Conservation (phyloP, 2,113 vertebrate genomes). For the Atractosteus spatula region DNA sequence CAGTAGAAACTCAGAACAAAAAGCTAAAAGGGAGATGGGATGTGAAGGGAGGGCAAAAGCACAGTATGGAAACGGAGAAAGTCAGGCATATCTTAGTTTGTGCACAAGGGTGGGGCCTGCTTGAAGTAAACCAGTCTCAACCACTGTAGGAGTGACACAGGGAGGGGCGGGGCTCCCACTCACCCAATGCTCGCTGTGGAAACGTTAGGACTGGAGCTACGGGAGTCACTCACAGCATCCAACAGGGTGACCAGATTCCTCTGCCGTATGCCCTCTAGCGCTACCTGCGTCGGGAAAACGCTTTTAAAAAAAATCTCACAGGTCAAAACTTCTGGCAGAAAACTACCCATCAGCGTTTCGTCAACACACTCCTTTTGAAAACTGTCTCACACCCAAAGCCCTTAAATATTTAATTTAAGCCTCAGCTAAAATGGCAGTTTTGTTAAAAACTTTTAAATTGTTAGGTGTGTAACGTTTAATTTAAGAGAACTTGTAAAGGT, state of each 20-base stretch:
- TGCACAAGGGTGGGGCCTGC: no score
- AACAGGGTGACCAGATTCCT: slow-evolving; percentile 42
- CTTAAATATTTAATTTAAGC: no score
- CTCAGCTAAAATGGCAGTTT: no score
- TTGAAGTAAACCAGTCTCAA: no score
- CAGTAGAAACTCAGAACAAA: no score
- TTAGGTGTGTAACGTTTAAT: no score
- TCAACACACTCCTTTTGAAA: no score
- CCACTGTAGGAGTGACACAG: no score
- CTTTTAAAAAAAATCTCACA: neutral
- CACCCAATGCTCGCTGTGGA: slow-evolving; percentile 55
- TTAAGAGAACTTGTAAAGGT: no score
- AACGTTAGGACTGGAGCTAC: slow-evolving; percentile 33
- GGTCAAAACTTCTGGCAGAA: neutral
- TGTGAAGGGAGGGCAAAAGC: neutral
- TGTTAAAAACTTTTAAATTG: no score
- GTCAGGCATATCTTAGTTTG: neutral
- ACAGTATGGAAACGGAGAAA: neutral
- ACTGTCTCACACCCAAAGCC: no score
- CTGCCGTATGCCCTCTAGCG: slow-evolving; percentile 35
- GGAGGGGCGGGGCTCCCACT: neutral
- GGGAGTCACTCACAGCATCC: slow-evolving; percentile 37
- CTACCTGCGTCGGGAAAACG: slow-evolving; percentile 1
- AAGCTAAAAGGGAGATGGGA: no score
- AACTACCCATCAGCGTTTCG: neutral